Base-by-base conservation (phyloP, 2,113 vertebrate genomes). In the Pipra filicauda region DNA sequence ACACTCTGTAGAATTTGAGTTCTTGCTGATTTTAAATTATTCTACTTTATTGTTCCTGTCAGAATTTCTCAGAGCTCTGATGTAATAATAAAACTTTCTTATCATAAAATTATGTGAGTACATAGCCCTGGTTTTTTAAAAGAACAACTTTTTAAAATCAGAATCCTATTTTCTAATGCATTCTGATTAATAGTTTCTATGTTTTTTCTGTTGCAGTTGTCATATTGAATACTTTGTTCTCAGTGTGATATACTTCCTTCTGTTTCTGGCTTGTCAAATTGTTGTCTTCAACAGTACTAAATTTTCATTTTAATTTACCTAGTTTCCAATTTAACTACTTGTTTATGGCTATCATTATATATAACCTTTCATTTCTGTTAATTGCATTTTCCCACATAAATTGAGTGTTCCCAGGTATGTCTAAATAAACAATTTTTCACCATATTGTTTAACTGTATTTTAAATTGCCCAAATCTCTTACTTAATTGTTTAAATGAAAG, bases 91-190 rank as follows among this genome's bases (percentile, higher is more conserved):
- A 77, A 73, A 57, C 8, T 52, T 39, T 13, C 3, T 78, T 43
- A 49, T 46, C 8, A 35, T 6, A 66, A 65, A 37, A 88, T 22
- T 4, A 37, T 33, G 8, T 18, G 5, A 84, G 37, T 46, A 49
- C 0, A 3, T 57, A 61, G 20, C 4, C 5, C 2, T 21, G 4
- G 3, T 7, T 58, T 26, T 80, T 65, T 20, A 35, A 48, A 58
- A 37, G 0, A 43, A 16, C 1, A 57, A 48, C 28, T 58, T 54
- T 55, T 55, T 19, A n/a, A 58, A n/a, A 59, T 39, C 15, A 39
- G 12, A 31, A 87, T 57, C 11, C 3, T 23, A 5, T 35, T 17
- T 61, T 84, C 15, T n/a, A 7, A 41, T 85, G 6, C 31, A 52
- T 35, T 31, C 2, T 3, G 1, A 35, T 24, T 55, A 54, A 39